Evolutionary conservation across 2,888 invertebrate genomes (phyloP).

Genomic region (Phragmatobia fuliginosa): DNA sequence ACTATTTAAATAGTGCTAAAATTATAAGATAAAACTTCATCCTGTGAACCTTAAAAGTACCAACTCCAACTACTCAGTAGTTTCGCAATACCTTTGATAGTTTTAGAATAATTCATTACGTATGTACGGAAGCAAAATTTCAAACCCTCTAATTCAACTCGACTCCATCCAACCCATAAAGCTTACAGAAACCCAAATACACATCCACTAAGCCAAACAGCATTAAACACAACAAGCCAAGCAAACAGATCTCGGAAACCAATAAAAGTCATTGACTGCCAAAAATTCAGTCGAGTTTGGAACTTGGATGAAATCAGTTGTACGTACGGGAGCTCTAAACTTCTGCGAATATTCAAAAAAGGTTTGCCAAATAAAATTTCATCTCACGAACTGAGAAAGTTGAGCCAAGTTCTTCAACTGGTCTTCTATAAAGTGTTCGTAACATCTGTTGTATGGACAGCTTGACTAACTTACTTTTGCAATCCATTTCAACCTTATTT

Average conservation of each 20-base stretch:
- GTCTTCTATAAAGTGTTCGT: conserved; percentile 72
- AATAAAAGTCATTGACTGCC: conserved; percentile 55
- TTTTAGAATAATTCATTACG: conserved; percentile 1
- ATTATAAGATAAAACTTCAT: neutral
- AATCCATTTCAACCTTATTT: conserved; percentile 35
- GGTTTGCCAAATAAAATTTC: conserved; percentile 78
- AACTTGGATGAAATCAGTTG: conserved; percentile 40
- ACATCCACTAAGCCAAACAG: conserved; percentile 17
- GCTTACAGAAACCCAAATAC: conserved; percentile 21
- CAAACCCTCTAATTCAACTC: conserved; percentile 18
- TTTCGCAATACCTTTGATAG: neutral
- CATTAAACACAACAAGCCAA: conserved; percentile 39
- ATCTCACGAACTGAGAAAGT: conserved; percentile 76
- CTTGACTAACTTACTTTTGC: conserved; percentile 53
- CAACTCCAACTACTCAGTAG: neutral
- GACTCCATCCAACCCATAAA: conserved; percentile 24
- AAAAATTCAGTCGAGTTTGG: conserved; percentile 50
- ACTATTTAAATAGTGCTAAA: neutral
- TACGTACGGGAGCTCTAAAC: conserved; percentile 50
- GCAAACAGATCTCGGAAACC: conserved; percentile 45
- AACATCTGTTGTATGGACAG: conserved; percentile 82
- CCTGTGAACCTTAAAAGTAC: neutral
- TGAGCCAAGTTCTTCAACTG: conserved; percentile 65
- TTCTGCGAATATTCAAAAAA: conserved; percentile 75
- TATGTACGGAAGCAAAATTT: conserved; percentile 1